Conservation (phyloP, 1,140 invertebrate species). For the Pachypsylla venusta region DNA sequence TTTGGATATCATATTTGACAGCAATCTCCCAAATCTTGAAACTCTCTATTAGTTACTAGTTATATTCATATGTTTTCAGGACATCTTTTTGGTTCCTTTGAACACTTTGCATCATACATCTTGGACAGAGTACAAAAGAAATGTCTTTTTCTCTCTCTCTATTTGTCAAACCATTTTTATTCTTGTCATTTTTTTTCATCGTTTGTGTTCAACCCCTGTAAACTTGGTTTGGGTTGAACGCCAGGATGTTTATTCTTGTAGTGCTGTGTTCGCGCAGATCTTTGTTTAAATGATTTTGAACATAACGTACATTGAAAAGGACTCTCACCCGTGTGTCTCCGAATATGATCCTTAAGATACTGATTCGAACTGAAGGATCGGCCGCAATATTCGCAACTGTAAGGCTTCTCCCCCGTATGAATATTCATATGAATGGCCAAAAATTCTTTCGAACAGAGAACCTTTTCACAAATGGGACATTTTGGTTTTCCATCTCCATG, state of each 20-base stretch:
- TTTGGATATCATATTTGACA: too few relatives aligned
- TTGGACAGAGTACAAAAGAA: too few relatives aligned
- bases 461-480: slow-evolving; percentile 33
- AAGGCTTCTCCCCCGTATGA: slow-evolving; percentile 29
- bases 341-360: slow-evolving; percentile 39
- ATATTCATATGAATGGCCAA: slow-evolving; percentile 19
- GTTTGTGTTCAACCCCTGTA: too few relatives aligned
- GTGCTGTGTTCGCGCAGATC: neutral
- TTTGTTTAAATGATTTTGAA: slow-evolving; percentile 43
- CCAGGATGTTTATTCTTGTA: slow-evolving; percentile 1
- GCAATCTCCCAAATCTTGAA: too few relatives aligned
- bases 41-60: too few relatives aligned
- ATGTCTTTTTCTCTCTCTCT: too few relatives aligned
- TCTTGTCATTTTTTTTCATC: too few relatives aligned
- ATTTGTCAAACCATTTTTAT: neutral
- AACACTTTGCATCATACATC: too few relatives aligned
- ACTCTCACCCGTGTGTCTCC: neutral
- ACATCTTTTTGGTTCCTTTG: too few relatives aligned
- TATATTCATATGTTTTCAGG: too few relatives aligned
- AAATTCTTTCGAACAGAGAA: slow-evolving; percentile 23
- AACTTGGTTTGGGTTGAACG: neutral
- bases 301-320: slow-evolving; percentile 39
- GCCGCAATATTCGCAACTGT: slow-evolving; percentile 40
- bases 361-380: slow-evolving; percentile 45
- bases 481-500: slow-evolving; percentile 12